Evolutionary conservation across 2,113 vertebrate genomes (phyloP), one percentile per base, ranked within the genome.

Genomic region (Muscicapa adusta): DNA sequence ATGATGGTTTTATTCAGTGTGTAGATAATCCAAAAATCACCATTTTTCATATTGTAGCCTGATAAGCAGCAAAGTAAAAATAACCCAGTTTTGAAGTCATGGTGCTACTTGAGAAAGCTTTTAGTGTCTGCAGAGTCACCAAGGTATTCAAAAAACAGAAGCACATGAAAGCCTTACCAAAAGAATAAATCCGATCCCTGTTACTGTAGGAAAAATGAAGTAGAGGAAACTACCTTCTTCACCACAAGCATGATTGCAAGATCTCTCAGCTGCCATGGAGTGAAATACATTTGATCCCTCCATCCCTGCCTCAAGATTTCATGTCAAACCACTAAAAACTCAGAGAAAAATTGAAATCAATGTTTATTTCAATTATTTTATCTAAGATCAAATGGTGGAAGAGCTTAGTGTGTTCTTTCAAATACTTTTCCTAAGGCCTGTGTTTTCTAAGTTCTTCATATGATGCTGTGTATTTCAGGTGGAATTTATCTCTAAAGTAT

Each of bases 61-160:
- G 86, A 84, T 78, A 81, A 97, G 43, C 40, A 89, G 57, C n/a
- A 81, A 36, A 65, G 14, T 87, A 84, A 89, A 96, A 91, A 84
- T 91, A 95, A 70, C 33, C 16, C 33, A 26, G 0, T 87, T 91
- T 79, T 57, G 42, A 88, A 79, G 78, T 88, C 50, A 11, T 36
- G 34, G 40, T 80, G 36, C 81, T 84, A 62, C 22, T 92, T 75
- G n/a, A 73, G 75, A 76, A 94, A 70, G 28, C 48, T 88, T 88
- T 82, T 42, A 28, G 31, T 76, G 34, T 81, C 61, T 77, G 43
- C 61, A 89, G 43, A 84, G 13, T 15, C 56, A 91, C 26, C 14
- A 42, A 65, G 42, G 76, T 92, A 62, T 31, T 91, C 9, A 79
- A 34, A 91, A 82, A 47, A 16, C 19, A 17, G 24, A 94, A 90